Base-by-base conservation (phyloP, 2,888 invertebrate species). In the Plebejus argus region DNA sequence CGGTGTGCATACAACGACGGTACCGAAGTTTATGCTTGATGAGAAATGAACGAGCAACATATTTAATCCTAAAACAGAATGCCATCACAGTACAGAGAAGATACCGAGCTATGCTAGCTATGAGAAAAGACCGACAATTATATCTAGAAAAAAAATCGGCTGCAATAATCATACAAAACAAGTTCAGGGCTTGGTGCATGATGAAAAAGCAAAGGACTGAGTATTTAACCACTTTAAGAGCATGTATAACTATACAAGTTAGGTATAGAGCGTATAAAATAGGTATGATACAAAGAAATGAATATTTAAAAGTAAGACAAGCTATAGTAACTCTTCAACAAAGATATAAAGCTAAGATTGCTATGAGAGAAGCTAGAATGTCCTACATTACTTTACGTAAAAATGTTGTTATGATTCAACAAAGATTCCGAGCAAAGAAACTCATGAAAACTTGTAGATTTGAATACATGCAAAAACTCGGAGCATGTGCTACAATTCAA, bases 401-500 rank as follows among this genome's bases (percentile, higher is more conserved):
- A 81, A 81, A 89, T 70, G 78, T 83, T 23, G 39, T 88, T 2
- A 79, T 79, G 15, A 79, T 91, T 77, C 92, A 91, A 83, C 87
- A 81, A 45, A 88, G 87, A 85, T 95, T 89, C 83, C 91, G 89
- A 84, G 89, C 91, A 15, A 83, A 84, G 66, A 81, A 87, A 35
- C 80, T 87, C 1, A 90, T 91, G 88, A 86, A 87, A 79, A 83
- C 83, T 80, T 86, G 90, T 61, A 88, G 90, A 76, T 80, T 85
- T 3, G 82, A 85, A 39, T 95, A 91, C 82, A 78, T 86, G 20
- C 81, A 83, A 33, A 83, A 87, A n/a, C 86, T 88, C 80, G 84
- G 84, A 39, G 90, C 94, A 1, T 88, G 87, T 72, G 78, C 89
- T 18, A 82, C 84, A 23, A 90, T 95, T 79, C 95, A 96, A 85